These are phyloP conservation scores for Chalcosyrphus nemorum DNA, from an alignment of 2,888 invertebrate genomes.

Conservation along the genomic window DNA sequence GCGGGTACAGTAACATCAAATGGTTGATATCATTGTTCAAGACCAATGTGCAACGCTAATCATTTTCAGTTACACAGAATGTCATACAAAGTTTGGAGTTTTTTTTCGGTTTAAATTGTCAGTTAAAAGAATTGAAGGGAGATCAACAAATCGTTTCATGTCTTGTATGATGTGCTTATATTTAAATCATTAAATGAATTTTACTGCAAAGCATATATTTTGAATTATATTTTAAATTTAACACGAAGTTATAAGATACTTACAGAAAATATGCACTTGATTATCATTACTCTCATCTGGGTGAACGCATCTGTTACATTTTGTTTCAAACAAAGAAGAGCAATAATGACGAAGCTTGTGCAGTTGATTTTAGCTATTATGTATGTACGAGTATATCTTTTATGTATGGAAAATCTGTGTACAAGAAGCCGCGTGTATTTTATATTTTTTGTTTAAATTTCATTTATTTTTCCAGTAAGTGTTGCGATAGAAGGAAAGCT, in stretches of 20 bases:
- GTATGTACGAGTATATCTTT: too few relatives aligned
- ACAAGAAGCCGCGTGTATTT: background rate
- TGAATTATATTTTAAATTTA: too few relatives aligned
- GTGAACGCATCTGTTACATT: background rate
- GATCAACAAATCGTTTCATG: too few relatives aligned
- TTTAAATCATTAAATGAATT: too few relatives aligned
- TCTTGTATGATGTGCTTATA: too few relatives aligned
- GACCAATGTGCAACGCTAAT: background rate
- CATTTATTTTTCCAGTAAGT: background rate
- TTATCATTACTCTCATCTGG: background rate
- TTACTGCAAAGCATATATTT: too few relatives aligned
- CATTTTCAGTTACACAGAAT: background rate
- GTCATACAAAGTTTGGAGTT: background rate
- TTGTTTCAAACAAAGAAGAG: background rate
- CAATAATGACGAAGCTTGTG: background rate
- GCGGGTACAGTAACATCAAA: background rate
- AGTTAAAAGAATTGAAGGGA: background rate
- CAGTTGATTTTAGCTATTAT: background rate
- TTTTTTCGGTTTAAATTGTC: background rate
- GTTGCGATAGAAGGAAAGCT: background rate
- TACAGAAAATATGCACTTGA: slow-evolving; percentile 3
- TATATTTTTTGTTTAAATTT: background rate
- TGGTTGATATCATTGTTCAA: background rate
- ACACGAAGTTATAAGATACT: background rate
- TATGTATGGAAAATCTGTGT: background rate